A percentile compares a stretch with the other conserved stretches of the same genome.
These are phyloP conservation scores for Aleiodes leptofemur DNA, from an alignment of 2,888 invertebrate genomes.

Conservation along the genomic window DNA sequence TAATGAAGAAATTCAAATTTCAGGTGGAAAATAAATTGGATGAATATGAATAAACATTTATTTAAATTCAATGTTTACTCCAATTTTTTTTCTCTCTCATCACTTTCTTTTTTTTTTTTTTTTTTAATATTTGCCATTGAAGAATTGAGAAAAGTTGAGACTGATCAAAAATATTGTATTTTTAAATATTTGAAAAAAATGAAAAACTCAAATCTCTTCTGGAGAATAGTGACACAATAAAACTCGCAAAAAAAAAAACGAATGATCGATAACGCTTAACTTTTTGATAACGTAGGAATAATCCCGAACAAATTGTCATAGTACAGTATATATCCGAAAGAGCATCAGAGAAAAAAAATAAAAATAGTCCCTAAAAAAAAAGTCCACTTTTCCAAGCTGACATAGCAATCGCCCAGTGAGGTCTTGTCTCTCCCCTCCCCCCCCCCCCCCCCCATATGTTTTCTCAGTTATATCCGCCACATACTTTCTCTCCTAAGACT, in stretches of 20 bases:
- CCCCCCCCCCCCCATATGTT: background rate
- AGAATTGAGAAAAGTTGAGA: too few relatives aligned
- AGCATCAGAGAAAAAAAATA: conserved; percentile 47
- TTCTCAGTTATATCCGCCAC: background rate
- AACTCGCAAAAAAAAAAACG: too few relatives aligned
- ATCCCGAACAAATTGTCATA: conserved; percentile 32
- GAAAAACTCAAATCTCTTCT: too few relatives aligned
- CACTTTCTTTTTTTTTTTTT: too few relatives aligned
- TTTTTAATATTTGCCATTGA: too few relatives aligned
- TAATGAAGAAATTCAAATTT: too few relatives aligned
- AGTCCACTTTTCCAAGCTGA: conserved; percentile 55
- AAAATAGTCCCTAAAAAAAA: conserved; percentile 32
- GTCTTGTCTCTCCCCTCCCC: background rate
- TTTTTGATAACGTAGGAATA: conserved; percentile 23
- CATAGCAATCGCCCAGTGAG: conserved; percentile 53
- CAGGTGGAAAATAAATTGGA: too few relatives aligned
- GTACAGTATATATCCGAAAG: conserved; percentile 15
- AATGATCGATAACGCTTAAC: too few relatives aligned
- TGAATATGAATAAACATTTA: background rate
- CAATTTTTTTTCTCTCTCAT: too few relatives aligned
- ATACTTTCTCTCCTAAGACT: conserved; percentile 16
- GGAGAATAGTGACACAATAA: too few relatives aligned
- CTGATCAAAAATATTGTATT: too few relatives aligned
- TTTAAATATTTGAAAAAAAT: too few relatives aligned
- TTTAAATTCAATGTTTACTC: conserved; percentile 20